Conservation (phyloP, 2,797 vertebrate genomes). For the Clarias platycephalus region DNA sequence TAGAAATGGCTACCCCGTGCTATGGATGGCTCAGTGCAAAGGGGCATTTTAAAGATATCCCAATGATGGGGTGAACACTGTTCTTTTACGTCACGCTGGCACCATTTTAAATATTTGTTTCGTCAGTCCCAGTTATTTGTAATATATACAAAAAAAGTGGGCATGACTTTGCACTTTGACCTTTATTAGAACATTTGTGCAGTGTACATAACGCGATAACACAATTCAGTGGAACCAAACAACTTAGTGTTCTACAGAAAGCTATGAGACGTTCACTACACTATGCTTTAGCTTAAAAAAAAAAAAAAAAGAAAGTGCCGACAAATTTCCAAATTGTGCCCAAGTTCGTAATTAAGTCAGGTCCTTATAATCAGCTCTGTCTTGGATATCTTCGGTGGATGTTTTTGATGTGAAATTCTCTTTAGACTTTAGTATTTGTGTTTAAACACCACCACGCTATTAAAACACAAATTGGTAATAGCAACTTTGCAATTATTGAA, state of each 20-base stretch:
- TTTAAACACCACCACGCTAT: constrained; percentile 9
- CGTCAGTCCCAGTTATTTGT: neutral
- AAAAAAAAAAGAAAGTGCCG: constrained; percentile 46
- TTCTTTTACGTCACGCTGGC: constrained; percentile 29
- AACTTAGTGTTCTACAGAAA: constrained; percentile 56
- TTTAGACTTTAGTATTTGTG: neutral
- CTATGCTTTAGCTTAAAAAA: constrained; percentile 48
- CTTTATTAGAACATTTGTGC: constrained; percentile 46
- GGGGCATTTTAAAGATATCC: neutral
- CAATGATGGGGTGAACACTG: neutral
- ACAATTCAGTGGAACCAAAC: constrained; percentile 51
- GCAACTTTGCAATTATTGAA: constrained; percentile 12
- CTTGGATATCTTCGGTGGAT: neutral
- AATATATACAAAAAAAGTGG: neutral
- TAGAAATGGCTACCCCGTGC: neutral
- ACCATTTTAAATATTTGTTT: neutral
- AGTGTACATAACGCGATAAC: constrained; percentile 52
- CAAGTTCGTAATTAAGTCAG: neutral
- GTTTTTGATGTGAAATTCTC: neutral
- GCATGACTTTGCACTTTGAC: neutral
- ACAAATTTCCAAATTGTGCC: neutral
- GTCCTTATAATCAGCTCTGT: neutral
- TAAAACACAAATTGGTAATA: neutral
- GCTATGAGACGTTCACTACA: constrained; percentile 52
- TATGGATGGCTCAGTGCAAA: neutral